Evolutionary conservation across 1,140 invertebrate species (phyloP).

Genomic region (Condylostylus longicornis): DNA sequence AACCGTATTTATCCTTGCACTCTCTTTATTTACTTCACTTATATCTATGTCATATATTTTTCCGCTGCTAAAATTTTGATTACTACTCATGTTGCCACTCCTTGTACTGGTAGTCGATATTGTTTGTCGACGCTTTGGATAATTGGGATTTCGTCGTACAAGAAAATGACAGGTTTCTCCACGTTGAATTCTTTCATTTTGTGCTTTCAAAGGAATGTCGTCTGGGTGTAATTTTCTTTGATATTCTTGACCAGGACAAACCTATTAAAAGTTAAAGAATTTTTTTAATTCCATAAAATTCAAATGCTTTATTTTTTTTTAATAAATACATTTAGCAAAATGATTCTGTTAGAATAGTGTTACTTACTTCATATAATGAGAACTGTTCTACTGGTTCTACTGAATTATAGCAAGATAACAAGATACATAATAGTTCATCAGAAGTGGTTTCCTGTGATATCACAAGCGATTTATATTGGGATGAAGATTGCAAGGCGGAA

Average conservation of each 20-base stretch:
- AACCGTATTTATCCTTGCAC: no score
- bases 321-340: neutral
- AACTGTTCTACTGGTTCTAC: constrained; percentile 69
- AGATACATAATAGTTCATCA: constrained; percentile 70
- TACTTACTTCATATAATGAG: constrained; percentile 68
- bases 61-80: no score
- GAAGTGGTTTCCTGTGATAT: constrained; percentile 81
- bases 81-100: no score
- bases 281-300: neutral
- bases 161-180: constrained; percentile 55
- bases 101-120: constrained; percentile 20
- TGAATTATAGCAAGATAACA: constrained; percentile 73
- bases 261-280: constrained; percentile 31
- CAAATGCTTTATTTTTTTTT: neutral
- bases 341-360: no score
- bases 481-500: constrained; percentile 74
- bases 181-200: constrained; percentile 52
- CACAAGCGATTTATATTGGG: constrained; percentile 81
- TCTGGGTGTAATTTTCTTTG: constrained; percentile 75
- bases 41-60: no score
- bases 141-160: constrained; percentile 59
- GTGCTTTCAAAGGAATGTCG: constrained; percentile 68
- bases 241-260: constrained; percentile 52
- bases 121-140: constrained; percentile 32
- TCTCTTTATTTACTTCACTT: no score